Conservation (phyloP, 2,888 invertebrate species). For the Argynnis bischoffii region DNA sequence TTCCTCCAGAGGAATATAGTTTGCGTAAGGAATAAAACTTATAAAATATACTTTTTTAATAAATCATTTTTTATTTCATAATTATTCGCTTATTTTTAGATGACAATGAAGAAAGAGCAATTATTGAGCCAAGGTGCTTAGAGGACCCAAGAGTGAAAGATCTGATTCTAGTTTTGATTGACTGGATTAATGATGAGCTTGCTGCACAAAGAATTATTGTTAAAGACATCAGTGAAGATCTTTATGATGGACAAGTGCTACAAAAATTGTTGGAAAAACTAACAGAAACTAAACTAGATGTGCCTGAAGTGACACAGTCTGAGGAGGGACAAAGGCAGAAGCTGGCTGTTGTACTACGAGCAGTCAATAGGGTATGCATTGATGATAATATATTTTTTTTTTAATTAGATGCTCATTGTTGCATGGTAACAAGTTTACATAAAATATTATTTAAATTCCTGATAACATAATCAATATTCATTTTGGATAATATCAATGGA, state of each 20-base stretch:
- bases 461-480: too few relatives aligned
- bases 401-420: too few relatives aligned
- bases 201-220: slow-evolving; percentile 98
- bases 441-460: too few relatives aligned
- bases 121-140: slow-evolving; percentile 94
- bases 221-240: slow-evolving; percentile 96
- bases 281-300: slow-evolving; percentile 94
- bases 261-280: slow-evolving; percentile 91
- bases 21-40: slow-evolving; percentile 84
- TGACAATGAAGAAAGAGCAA: slow-evolving; percentile 98
- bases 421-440: too few relatives aligned
- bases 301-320: slow-evolving; percentile 98
- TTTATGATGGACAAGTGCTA: slow-evolving; percentile 96
- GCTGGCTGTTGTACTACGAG: slow-evolving; percentile 92
- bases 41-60: neutral
- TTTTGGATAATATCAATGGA: too few relatives aligned
- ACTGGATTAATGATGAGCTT: slow-evolving; percentile 99
- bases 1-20: slow-evolving; percentile 96
- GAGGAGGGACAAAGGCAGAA: slow-evolving; percentile 99
- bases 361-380: slow-evolving; percentile 89
- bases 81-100: slow-evolving; percentile 78
- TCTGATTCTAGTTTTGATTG: slow-evolving; percentile 92
- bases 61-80: neutral
- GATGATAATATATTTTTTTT: neutral
- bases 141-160: slow-evolving; percentile 93